Evolutionary conservation across 2,797 vertebrate species (phyloP).

Genomic region (Echiichthys vipera): DNA sequence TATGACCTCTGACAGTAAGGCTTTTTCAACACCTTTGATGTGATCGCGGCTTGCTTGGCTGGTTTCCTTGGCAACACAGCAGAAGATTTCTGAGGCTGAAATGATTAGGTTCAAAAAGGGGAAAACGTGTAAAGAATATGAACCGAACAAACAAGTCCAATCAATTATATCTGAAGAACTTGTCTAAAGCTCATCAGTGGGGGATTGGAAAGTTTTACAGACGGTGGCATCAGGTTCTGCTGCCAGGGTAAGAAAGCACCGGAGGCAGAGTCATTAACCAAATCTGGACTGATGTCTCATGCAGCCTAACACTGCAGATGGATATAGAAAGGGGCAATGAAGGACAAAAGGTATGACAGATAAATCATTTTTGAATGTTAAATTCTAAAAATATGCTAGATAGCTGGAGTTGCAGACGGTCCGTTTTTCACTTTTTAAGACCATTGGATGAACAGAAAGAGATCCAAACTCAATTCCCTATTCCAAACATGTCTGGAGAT

Average conservation of each 20-base stretch:
- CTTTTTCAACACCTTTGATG: slow-evolving; percentile 45
- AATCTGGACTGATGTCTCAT: slow-evolving; percentile 28
- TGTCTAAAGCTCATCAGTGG: slow-evolving; percentile 13
- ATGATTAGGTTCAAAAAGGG: slow-evolving; percentile 11
- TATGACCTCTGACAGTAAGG: slow-evolving; percentile 16
- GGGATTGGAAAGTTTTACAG: slow-evolving; percentile 13
- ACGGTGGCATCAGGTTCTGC: slow-evolving; percentile 13
- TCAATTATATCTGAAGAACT: slow-evolving; percentile 19
- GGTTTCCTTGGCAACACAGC: slow-evolving; percentile 51
- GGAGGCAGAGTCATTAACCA: slow-evolving; percentile 29
- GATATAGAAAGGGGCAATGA: slow-evolving; percentile 26
- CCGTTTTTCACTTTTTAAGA: background rate
- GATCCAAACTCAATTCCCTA: too few relatives aligned
- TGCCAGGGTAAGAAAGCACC: slow-evolving; percentile 26
- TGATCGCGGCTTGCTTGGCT: slow-evolving; percentile 8
- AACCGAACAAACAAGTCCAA: slow-evolving; percentile 16
- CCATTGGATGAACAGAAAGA: background rate
- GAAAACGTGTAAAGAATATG: slow-evolving; percentile 9
- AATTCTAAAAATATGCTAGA: background rate
- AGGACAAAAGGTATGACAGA: slow-evolving; percentile 18
- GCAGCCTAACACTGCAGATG: slow-evolving; percentile 29
- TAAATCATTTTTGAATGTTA: slow-evolving; percentile 7
- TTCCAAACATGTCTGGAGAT: background rate
- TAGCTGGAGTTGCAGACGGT: too few relatives aligned
- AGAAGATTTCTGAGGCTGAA: slow-evolving; percentile 16